Evolutionary conservation across 2,797 vertebrate species (phyloP), one percentile per base, ranked within the genome.

Genomic region (Ataeniobius toweri): DNA sequence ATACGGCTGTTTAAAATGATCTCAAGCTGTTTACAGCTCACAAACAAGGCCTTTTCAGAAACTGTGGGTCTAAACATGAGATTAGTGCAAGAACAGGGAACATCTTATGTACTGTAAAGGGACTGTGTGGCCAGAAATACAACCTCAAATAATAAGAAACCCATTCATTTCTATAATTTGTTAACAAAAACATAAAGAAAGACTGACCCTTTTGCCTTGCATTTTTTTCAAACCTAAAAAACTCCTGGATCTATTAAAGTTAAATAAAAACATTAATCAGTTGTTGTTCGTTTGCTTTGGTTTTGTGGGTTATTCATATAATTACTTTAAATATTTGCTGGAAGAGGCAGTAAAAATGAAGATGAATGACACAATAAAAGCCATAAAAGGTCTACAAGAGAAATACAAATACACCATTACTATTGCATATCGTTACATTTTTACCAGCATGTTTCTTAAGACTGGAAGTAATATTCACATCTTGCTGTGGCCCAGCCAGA

Each of bases 71-170:
- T 24, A 80, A 61, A 55, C 71, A 14, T 75, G 6, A 76, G 31
- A 76, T 79, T 6, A 69, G 14, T 24, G 0, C 1, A 72, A 46
- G 46, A 67, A 73, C 55, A 72, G 55, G n/a, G 75, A 0, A 26
- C 39, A 3, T 79, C 69, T 46, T 78, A 71, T 80, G 31, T 83
- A 86, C 85, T 89, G 85, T 90, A 88, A 87, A 80, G 24, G 41
- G 51, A 31, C 41, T 39, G n/a, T 78, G 74, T 50, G 39, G 1
- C 65, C 28, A 28, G 44, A 63, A 50, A 26, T 14, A 56, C 18
- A 71, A 1, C 6, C 50, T 78, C 20, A 3, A 36, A 70, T 56
- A 51, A 22, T 44, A 78, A 53, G 2, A 87, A 75, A 78, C 1
- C 14, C 5, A 41, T 74, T 50, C 2, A 31, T 58, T 39, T 67